Evolutionary conservation across 1,140 invertebrate genomes (phyloP), one percentile per base, ranked within the genome.

Genomic region (Ptiloglossa arizonensis): DNA sequence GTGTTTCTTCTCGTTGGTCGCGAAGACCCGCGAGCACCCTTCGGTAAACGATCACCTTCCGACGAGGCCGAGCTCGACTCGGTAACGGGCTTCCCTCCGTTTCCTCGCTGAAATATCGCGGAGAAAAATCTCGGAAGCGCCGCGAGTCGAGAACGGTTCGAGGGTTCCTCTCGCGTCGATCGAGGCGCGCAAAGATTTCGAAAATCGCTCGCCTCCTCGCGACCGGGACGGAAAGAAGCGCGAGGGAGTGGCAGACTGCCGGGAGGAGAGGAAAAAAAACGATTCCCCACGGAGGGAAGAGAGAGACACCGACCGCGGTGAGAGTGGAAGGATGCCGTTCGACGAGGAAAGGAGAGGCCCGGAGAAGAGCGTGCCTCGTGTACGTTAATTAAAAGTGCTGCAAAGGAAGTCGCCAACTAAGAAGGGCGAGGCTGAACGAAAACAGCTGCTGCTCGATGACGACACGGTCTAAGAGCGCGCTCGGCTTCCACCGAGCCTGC

Each of bases 391-490:
- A 85, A 83, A 81, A 82, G 79, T 79, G 67, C 64, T 80, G 78
- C 60, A 86, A 82, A 90, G 90, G 90, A 91, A 91, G 89, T 90
- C 64, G 81, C 80, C 76, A 88, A 88, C 82, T 88, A 89, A 90
- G 86, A 91, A 86, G 87, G 86, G 87, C 83, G 84, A 88, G 81
- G 85, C 76, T 91, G 86, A 90, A 92, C 91, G 90, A 87, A 91
- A 91, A 91, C 90, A 92, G 90, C 89, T 91, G 90, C 89, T 82
- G 71, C 71, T 80, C 80, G 85, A 90, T 91, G 90, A 91, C 88
- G 89, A 89, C 88, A 89, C 86, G 85, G 79, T 86, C 81, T 82
- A 78, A 79, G 69, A 82, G 76, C 72, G 78, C 57, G 73, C 70
- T 76, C 63, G 50, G 59, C 60, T 29, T 56, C 48, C 50, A 50